phyloP scores from a whole-genome alignment of 2,888 invertebrate species.

The Sialis lutaria region DNA sequence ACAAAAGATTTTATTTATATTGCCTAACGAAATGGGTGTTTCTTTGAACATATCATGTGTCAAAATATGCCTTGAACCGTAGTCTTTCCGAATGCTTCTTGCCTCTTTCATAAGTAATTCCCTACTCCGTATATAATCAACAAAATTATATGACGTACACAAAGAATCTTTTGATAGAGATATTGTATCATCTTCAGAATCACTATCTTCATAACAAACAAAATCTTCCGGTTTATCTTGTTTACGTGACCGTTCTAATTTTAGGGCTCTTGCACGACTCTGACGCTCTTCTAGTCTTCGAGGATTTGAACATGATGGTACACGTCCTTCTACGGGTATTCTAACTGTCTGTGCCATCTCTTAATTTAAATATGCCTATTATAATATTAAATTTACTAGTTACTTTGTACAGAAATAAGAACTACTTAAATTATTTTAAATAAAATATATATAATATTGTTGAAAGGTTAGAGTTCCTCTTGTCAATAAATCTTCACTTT shows the following conservation, averaged over 20 bases:
- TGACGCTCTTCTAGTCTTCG: conserved; percentile 57
- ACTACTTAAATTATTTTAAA: too few relatives aligned
- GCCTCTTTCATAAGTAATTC: conserved; percentile 56
- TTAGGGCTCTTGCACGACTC: conserved; percentile 42
- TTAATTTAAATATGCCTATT: background rate
- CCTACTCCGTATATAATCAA: conserved; percentile 65
- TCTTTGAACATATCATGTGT: conserved; percentile 81
- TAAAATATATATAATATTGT: too few relatives aligned
- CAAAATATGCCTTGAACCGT: conserved; percentile 73
- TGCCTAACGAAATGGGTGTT: conserved; percentile 63
- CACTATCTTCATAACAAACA: conserved; percentile 75
- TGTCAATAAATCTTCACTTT: too few relatives aligned
- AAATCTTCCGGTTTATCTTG: conserved; percentile 83
- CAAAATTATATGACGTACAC: conserved; percentile 69
- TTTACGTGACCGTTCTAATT: conserved; percentile 57
- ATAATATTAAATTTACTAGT: too few relatives aligned
- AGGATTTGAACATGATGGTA: conserved; percentile 59
- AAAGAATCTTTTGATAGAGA: conserved; percentile 53
- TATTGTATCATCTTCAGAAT: conserved; percentile 68
- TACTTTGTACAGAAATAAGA: too few relatives aligned
- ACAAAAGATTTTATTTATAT: conserved; percentile 87
- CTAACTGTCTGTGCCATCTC: conserved; percentile 57
- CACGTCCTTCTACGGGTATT: conserved; percentile 51
- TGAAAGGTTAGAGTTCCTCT: too few relatives aligned
- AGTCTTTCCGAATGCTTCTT: conserved; percentile 54